phyloP scores from a whole-genome alignment of 2,888 invertebrate species.

The Celastrina argiolus region DNA sequence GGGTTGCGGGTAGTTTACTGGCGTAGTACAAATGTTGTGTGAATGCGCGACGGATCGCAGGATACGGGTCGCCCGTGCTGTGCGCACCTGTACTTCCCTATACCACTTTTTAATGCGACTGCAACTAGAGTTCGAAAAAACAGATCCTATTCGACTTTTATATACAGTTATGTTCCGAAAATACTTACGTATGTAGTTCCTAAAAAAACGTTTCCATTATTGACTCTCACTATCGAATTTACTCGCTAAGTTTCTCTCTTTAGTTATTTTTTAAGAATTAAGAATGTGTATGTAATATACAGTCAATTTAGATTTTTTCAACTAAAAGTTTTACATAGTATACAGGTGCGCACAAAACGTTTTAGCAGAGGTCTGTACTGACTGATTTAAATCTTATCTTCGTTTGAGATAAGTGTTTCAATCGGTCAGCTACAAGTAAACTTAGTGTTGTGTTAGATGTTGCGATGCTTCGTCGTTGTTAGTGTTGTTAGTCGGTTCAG shows the following conservation, averaged over 20 bases:
- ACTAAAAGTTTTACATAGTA: too few relatives aligned
- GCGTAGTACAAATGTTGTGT: conserved; percentile 73
- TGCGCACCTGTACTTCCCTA: conserved; percentile 6
- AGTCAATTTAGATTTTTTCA: too few relatives aligned
- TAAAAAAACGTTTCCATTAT: background rate
- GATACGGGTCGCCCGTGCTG: conserved; percentile 35
- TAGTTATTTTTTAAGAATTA: background rate
- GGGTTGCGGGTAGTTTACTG: conserved; percentile 68
- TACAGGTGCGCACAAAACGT: conserved; percentile 5
- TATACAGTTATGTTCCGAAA: too few relatives aligned
- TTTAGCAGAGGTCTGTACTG: conserved; percentile 7
- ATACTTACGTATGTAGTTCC: background rate
- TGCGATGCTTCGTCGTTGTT: conserved; percentile 26
- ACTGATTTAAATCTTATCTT: background rate
- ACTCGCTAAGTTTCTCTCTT: background rate
- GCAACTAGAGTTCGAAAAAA: too few relatives aligned
- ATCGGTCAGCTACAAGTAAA: background rate
- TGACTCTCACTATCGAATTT: background rate
- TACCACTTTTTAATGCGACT: background rate
- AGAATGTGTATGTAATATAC: background rate
- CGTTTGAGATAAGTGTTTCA: background rate
- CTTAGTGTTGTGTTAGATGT: conserved; percentile 12
- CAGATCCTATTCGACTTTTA: too few relatives aligned
- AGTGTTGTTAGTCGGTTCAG: conserved; percentile 24
- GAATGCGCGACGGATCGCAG: conserved; percentile 43